Evolutionary conservation across 2,888 invertebrate species (phyloP).

Genomic region (Gymnocheta viridis): DNA sequence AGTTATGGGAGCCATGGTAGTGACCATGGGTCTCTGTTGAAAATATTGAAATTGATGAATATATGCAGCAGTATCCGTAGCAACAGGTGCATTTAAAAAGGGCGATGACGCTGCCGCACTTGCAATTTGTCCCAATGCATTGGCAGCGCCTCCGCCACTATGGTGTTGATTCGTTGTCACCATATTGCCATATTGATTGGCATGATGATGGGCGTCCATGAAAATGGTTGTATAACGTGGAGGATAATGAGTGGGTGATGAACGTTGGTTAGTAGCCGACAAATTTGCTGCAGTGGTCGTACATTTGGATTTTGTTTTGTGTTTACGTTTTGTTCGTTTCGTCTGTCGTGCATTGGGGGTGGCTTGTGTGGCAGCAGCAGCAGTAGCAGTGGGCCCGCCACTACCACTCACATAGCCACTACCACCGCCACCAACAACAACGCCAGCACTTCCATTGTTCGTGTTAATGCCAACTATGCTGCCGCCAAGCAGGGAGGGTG

Average conservation of each 20-base stretch:
- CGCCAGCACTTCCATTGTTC: conserved; percentile 7
- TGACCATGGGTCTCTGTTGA: conserved; percentile 74
- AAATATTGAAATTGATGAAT: conserved; percentile 76
- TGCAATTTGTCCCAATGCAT: conserved; percentile 74
- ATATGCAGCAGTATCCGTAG: conserved; percentile 70
- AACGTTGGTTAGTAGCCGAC: conserved; percentile 68
- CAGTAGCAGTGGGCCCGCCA: conserved; percentile 65
- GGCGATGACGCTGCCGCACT: conserved; percentile 75
- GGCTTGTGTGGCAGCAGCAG: conserved; percentile 45
- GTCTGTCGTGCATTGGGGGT: conserved; percentile 73
- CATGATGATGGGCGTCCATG: conserved; percentile 73
- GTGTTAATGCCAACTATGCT: conserved; percentile 47
- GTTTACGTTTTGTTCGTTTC: conserved; percentile 78
- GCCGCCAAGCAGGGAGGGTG: conserved; percentile 67
- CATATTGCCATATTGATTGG: conserved; percentile 58
- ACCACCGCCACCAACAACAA: conserved; percentile 37
- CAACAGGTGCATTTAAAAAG: conserved; percentile 72
- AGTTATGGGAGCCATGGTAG: conserved; percentile 61
- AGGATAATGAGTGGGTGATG: conserved; percentile 75
- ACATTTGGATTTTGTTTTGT: conserved; percentile 75
- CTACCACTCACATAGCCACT: conserved; percentile 36
- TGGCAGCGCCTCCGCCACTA: conserved; percentile 71
- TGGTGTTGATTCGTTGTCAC: conserved; percentile 61
- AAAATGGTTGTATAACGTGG: conserved; percentile 81
- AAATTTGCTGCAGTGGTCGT: conserved; percentile 60